A percentile compares a stretch with the other conserved stretches of the same genome.
phyloP scores from a whole-genome alignment of 2,888 invertebrate species.

The Microdon myrmicae region DNA sequence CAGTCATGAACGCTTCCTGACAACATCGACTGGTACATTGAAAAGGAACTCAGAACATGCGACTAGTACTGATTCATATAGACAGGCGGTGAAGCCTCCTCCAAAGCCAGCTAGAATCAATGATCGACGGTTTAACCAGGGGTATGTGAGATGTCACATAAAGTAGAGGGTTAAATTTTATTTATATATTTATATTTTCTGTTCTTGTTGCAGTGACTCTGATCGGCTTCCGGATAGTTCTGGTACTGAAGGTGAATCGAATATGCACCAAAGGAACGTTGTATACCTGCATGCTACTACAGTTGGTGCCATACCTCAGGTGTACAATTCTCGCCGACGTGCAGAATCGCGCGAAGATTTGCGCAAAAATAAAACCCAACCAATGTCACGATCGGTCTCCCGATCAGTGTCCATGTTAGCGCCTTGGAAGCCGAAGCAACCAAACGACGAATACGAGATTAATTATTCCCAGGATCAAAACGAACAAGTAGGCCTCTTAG shows the following conservation, averaged over 20 bases:
- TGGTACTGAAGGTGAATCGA: constrained; percentile 80
- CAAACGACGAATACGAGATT: constrained; percentile 79
- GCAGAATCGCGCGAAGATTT: constrained; percentile 81
- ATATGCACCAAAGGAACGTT: constrained; percentile 83
- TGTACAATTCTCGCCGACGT: constrained; percentile 71
- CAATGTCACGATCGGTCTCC: constrained; percentile 77
- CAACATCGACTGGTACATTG: constrained; percentile 40
- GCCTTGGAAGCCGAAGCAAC: constrained; percentile 83
- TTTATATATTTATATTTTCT: not conserved
- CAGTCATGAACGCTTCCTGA: constrained; percentile 55
- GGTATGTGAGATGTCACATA: constrained; percentile 28
- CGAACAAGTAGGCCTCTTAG: constrained; percentile 56
- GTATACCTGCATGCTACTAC: constrained; percentile 88
- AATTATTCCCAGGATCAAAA: constrained; percentile 76
- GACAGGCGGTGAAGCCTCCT: constrained; percentile 58
- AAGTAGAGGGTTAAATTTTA: not conserved
- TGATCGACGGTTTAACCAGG: constrained; percentile 59
- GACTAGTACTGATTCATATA: constrained; percentile 47
- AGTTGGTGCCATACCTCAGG: constrained; percentile 87
- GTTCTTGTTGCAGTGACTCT: constrained; percentile 58
- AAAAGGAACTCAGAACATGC: constrained; percentile 42
- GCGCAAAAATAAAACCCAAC: constrained; percentile 65
- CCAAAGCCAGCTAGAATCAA: constrained; percentile 66
- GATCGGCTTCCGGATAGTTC: constrained; percentile 66
- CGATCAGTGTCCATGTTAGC: constrained; percentile 85